These are phyloP conservation scores for Myxocyprinus asiaticus DNA, from an alignment of 2,113 vertebrate species.

Conservation along the genomic window DNA sequence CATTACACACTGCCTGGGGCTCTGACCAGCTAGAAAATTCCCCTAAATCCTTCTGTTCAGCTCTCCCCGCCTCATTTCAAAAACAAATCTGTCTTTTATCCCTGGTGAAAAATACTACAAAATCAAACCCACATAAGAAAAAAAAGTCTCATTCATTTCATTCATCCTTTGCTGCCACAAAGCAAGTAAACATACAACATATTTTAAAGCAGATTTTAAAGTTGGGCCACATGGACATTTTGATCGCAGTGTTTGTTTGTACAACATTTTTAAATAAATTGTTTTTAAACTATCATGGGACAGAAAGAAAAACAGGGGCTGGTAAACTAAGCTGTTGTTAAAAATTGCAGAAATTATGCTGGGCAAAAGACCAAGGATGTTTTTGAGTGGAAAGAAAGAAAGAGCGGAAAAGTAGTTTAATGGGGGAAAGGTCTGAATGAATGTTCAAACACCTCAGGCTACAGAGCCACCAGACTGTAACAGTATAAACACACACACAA, in stretches of 20 bases:
- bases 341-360: conserved; percentile 46
- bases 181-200: conserved; percentile 29
- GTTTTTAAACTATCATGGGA: not conserved
- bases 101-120: conserved; percentile 1
- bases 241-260: not conserved
- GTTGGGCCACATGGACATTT: conserved; percentile 33
- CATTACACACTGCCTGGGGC: conserved; percentile 62
- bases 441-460: not conserved
- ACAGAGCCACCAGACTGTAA: not conserved
- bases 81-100: conserved; percentile 40
- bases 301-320: not conserved
- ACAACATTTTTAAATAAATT: not conserved
- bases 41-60: conserved; percentile 51
- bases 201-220: conserved; percentile 16
- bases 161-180: not conserved
- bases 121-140: conserved; percentile 13
- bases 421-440: conserved; percentile 8
- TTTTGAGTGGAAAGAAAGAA: not conserved
- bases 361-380: conserved; percentile 44
- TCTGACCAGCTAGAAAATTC: conserved; percentile 52
- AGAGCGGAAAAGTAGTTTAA: not conserved
- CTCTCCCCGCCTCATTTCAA: conserved; percentile 21
- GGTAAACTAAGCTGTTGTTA: conserved; percentile 38
- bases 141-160: not conserved
- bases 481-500: not conserved